Conservation (phyloP, 2,888 invertebrate species). For the Agrotis exclamationis region DNA sequence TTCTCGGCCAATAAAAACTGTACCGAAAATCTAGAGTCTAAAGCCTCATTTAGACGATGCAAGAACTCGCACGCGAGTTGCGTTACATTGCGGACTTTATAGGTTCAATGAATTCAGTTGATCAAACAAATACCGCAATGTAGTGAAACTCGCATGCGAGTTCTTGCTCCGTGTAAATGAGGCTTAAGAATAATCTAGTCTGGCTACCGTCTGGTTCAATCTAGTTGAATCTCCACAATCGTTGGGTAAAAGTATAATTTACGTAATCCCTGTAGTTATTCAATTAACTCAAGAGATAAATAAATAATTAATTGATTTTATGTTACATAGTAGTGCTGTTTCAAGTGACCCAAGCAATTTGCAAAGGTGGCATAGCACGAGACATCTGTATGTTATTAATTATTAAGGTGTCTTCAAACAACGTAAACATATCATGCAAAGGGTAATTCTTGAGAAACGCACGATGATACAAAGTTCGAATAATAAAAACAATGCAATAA, state of each 20-base stretch:
- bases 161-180: too few relatives aligned
- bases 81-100: too few relatives aligned
- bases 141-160: too few relatives aligned
- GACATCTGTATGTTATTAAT: conserved; percentile 7
- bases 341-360: conserved; percentile 21
- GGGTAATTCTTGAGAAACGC: not conserved
- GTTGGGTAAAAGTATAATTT: conserved; percentile 49
- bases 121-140: too few relatives aligned
- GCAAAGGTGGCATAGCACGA: conserved; percentile 17
- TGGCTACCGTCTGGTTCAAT: conserved; percentile 40
- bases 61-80: too few relatives aligned
- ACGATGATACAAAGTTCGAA: not conserved
- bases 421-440: not conserved
- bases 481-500: not conserved
- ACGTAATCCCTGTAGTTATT: conserved; percentile 45
- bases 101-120: too few relatives aligned
- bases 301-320: conserved; percentile 45
- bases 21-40: conserved; percentile 22
- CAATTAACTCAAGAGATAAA: conserved; percentile 55
- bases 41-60: too few relatives aligned
- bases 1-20: conserved; percentile 18
- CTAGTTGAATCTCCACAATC: conserved; percentile 42
- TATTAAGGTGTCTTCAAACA: conserved; percentile 7
- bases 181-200: conserved; percentile 14
- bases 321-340: conserved; percentile 29